Evolutionary conservation across 2,113 vertebrate species (phyloP).

Genomic region (Trochalopteron elliotii): DNA sequence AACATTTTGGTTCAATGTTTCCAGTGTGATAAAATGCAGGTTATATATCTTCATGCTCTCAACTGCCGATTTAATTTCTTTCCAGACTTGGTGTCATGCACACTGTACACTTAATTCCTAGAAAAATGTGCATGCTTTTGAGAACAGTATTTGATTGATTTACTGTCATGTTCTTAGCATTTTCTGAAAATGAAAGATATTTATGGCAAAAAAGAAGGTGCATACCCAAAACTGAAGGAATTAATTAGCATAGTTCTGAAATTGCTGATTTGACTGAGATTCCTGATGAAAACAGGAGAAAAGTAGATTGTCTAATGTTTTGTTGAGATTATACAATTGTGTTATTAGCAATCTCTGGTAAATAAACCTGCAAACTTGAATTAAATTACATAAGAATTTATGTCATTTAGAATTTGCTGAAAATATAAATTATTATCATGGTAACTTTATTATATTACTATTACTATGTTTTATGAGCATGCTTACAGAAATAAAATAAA

Average conservation of each 20-base stretch:
- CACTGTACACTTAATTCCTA: not conserved
- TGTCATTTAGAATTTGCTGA: not conserved
- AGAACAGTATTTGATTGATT: conserved; percentile 6
- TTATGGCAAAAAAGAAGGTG: not conserved
- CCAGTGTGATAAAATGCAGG: not conserved
- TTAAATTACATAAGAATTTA: not conserved
- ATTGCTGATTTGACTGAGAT: not conserved
- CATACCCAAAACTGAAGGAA: not conserved
- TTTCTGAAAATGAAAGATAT: not conserved
- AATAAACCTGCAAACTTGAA: not conserved
- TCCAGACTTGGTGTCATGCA: not conserved
- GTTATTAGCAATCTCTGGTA: not conserved
- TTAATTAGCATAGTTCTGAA: not conserved
- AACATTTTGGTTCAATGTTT: not conserved
- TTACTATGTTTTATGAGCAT: not conserved
- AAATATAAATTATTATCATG: not conserved
- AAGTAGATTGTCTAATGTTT: not conserved
- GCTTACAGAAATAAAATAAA: not conserved
- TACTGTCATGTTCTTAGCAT: not conserved
- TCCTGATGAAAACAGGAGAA: not conserved
- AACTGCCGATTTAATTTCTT: conserved; percentile 1
- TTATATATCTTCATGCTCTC: not conserved
- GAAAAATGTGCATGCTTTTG: not conserved
- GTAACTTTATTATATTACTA: not conserved
- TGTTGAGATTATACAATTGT: not conserved